A percentile compares a stretch with the other conserved stretches of the same genome.
Evolutionary conservation across 2,113 vertebrate genomes (phyloP).

Genomic region (Cettia cetti): DNA sequence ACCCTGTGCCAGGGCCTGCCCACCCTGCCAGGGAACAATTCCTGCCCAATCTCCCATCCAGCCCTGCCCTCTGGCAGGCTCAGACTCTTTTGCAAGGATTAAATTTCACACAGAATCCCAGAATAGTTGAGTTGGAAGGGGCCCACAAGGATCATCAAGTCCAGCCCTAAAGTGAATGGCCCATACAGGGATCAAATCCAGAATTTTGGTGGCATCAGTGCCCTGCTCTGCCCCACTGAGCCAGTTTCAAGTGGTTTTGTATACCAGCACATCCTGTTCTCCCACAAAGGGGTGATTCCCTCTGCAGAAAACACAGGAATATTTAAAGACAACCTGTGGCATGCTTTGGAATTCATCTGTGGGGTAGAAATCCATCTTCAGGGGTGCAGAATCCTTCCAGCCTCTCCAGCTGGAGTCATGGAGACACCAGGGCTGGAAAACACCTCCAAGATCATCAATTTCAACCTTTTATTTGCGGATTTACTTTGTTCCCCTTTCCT

Average conservation of each 20-base stretch:
- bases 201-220: rapidly evolving
- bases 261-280: neutral
- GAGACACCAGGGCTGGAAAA: neutral
- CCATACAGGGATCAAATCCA: neutral
- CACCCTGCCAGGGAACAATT: neutral
- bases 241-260: neutral
- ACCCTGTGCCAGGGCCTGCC: neutral
- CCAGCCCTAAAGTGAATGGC: neutral
- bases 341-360: neutral
- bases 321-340: neutral
- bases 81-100: neutral
- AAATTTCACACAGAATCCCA: neutral
- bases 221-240: neutral
- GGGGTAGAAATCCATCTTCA: neutral
- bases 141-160: neutral
- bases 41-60: neutral
- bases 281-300: neutral
- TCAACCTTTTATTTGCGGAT: neutral
- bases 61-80: neutral
- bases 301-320: neutral
- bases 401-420: neutral
- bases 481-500: neutral
- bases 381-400: neutral
- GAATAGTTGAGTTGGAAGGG: neutral
- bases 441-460: neutral